Evolutionary conservation across 2,888 invertebrate genomes (phyloP).

Genomic region (Cryptosula pallasiana): DNA sequence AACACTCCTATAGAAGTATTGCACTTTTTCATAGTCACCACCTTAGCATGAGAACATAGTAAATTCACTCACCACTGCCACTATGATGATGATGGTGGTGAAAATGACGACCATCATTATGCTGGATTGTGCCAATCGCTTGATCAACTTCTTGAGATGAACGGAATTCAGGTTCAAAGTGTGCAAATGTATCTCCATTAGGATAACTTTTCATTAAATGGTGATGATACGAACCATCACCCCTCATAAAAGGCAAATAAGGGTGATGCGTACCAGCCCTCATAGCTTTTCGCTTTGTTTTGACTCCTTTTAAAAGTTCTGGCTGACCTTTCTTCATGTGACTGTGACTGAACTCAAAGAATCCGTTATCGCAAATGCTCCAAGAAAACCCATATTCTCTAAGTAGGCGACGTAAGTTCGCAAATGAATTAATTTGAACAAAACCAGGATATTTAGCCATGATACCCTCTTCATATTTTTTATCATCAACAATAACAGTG

Average conservation of each 20-base stretch:
- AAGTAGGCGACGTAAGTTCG: conserved; percentile 44
- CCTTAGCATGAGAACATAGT: too few relatives aligned
- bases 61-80: background rate
- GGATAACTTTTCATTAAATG: background rate
- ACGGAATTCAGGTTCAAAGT: background rate
- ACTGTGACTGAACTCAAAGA: conserved; percentile 40
- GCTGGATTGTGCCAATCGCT: conserved; percentile 20
- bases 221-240: conserved; percentile 14
- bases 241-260: conserved; percentile 15
- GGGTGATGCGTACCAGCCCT: conserved; percentile 30
- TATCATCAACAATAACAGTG: conserved; percentile 32
- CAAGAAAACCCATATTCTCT: conserved; percentile 46
- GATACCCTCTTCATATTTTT: conserved; percentile 23
- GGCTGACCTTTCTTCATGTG: conserved; percentile 33
- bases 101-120: conserved; percentile 13
- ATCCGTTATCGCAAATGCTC: conserved; percentile 31
- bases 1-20: too few relatives aligned
- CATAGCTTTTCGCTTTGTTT: conserved; percentile 30
- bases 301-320: conserved; percentile 32
- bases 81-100: background rate
- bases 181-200: conserved; percentile 6
- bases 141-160: conserved; percentile 22
- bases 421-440: conserved; percentile 42
- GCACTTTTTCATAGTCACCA: too few relatives aligned
- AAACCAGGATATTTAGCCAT: conserved; percentile 30